phyloP scores from a whole-genome alignment of 2,888 invertebrate genomes.

The Cataglyphis albicans region DNA sequence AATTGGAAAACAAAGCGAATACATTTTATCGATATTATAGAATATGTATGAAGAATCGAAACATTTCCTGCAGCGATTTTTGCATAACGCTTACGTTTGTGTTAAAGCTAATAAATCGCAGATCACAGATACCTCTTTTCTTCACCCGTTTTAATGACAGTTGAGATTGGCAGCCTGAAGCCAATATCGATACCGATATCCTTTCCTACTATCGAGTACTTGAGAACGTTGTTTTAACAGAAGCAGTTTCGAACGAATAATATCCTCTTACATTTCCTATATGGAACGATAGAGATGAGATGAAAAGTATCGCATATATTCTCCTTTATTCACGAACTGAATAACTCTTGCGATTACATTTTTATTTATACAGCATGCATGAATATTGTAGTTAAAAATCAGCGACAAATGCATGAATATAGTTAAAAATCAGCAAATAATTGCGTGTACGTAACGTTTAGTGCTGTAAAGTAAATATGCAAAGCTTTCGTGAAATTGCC shows the following conservation, averaged over 20 bases:
- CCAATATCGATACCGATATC: constrained; percentile 59
- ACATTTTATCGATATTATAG: not conserved
- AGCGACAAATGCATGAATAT: not conserved
- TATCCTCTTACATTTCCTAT: constrained; percentile 68
- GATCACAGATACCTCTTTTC: constrained; percentile 39
- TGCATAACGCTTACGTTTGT: constrained; percentile 22
- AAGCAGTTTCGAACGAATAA: constrained; percentile 69
- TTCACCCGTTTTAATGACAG: constrained; percentile 63
- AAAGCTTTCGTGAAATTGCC: constrained; percentile 19
- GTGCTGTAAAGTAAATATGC: constrained; percentile 2
- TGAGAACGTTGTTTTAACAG: constrained; percentile 72
- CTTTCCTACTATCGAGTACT: constrained; percentile 61
- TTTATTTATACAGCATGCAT: not conserved
- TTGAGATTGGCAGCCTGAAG: constrained; percentile 65
- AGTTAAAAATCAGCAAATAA: not conserved
- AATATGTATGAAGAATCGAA: constrained; percentile 19
- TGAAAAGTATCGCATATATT: constrained; percentile 30
- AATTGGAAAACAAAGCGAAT: not conserved
- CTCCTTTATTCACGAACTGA: constrained; percentile 14
- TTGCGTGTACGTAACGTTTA: not conserved
- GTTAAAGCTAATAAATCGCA: constrained; percentile 62
- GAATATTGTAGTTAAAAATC: not conserved
- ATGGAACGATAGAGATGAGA: constrained; percentile 45
- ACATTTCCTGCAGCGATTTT: constrained; percentile 23
- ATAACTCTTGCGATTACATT: not conserved